Conservation (phyloP, 2,888 invertebrate genomes). For the Drosophila mimica region DNA sequence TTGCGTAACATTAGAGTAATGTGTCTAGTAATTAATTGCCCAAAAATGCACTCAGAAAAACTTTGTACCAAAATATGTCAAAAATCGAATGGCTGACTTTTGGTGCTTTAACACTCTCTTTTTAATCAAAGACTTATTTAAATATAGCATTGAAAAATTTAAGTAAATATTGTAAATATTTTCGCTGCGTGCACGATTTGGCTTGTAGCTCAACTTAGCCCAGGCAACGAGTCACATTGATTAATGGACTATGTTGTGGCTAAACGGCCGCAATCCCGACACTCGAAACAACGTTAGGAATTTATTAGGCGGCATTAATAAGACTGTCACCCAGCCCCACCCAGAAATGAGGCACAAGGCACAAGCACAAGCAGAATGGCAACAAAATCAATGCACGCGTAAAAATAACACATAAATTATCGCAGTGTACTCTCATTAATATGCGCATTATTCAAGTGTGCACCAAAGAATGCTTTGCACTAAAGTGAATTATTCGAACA, state of each 20-base stretch:
- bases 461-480: constrained; percentile 16
- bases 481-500: constrained; percentile 36
- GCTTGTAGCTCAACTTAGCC: neutral
- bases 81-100: neutral
- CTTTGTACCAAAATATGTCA: neutral
- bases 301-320: constrained; percentile 68
- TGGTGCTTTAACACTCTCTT: neutral
- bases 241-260: constrained; percentile 54
- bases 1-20: constrained; percentile 7
- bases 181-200: constrained; percentile 1
- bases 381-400: constrained; percentile 45
- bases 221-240: constrained; percentile 46
- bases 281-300: constrained; percentile 60
- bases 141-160: neutral
- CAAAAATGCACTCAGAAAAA: neutral
- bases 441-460: constrained; percentile 63
- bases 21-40: neutral
- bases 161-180: neutral
- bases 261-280: constrained; percentile 72
- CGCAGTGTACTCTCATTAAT: constrained; percentile 52
- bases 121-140: neutral
- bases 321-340: constrained; percentile 29
- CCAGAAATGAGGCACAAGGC: constrained; percentile 8
- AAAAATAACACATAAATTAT: constrained; percentile 30
- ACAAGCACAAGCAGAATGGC: neutral